Percentiles rank a stretch among this genome's conserved stretches.
These are phyloP conservation scores for Thalpophila matura DNA, from an alignment of 2,888 invertebrate species.

Conservation along the genomic window DNA sequence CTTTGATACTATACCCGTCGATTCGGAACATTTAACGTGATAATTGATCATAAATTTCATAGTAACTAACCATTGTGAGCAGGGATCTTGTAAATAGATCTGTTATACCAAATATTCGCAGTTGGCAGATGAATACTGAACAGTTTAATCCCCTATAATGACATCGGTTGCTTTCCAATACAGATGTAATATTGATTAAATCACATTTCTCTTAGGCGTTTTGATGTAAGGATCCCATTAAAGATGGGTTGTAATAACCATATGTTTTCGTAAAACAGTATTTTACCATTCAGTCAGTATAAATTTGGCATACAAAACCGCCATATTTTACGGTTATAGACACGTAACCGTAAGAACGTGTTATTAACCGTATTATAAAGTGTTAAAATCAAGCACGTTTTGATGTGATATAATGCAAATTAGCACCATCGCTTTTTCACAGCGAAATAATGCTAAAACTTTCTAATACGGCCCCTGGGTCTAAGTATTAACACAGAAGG, in stretches of 20 bases:
- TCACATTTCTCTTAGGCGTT: conserved; percentile 2
- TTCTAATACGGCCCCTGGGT: too few species aligned
- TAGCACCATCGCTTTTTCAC: too few species aligned
- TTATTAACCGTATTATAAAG: too few species aligned
- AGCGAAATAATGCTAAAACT: too few species aligned
- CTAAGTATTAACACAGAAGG: background rate
- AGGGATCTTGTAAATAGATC: conserved; percentile 45
- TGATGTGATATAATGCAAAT: too few species aligned
- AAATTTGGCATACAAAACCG: too few species aligned
- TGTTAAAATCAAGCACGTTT: too few species aligned
- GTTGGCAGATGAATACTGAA: conserved; percentile 26
- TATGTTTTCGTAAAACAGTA: too few species aligned
- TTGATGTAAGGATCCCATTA: background rate
- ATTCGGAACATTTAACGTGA: conserved; percentile 38
- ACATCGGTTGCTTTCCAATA: conserved; percentile 3
- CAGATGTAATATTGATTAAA: conserved; percentile 28
- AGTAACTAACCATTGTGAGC: conserved; percentile 54
- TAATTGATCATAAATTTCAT: conserved; percentile 57
- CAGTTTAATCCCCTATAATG: conserved; percentile 32
- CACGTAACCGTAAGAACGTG: too few species aligned
- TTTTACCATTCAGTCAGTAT: too few species aligned
- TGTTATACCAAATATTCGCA: conserved; percentile 23
- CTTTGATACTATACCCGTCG: conserved; percentile 31
- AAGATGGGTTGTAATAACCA: too few species aligned
- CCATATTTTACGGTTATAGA: too few species aligned